Evolutionary conservation across 1,140 invertebrate species (phyloP).

Genomic region (Parapsyche elsis): DNA sequence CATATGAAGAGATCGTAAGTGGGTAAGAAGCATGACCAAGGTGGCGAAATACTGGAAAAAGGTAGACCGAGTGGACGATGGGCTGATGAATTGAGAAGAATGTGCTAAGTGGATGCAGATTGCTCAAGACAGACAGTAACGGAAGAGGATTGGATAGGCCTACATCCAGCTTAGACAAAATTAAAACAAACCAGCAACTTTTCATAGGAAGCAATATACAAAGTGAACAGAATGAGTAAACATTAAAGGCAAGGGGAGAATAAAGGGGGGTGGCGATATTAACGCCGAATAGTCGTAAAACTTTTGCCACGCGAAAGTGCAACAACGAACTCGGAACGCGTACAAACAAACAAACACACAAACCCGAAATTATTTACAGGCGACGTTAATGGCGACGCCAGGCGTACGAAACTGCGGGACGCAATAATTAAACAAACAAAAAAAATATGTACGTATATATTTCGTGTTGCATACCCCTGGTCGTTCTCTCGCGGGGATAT

Average conservation of each 20-base stretch:
- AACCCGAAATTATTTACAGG: slow-evolving; percentile 41
- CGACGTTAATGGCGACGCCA: slow-evolving; percentile 37
- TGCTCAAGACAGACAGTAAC: no score
- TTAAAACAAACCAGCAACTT: no score
- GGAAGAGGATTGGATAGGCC: no score
- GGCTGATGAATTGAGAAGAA: no score
- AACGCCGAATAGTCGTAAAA: slow-evolving; percentile 40
- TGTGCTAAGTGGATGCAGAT: no score
- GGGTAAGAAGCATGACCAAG: no score
- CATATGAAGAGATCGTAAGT: no score
- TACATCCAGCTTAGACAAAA: no score
- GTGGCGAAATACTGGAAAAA: no score
- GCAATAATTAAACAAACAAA: slow-evolving; percentile 15
- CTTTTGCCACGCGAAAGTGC: slow-evolving; percentile 44
- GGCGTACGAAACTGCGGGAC: not conserved
- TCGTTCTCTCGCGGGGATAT: not conserved
- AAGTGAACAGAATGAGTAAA: slow-evolving; percentile 2
- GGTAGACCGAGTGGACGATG: no score
- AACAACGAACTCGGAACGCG: not conserved
- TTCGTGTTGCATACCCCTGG: not conserved
- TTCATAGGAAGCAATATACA: not conserved
- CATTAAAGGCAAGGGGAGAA: not conserved
- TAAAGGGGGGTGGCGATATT: slow-evolving; percentile 9
- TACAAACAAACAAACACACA: slow-evolving; percentile 17
- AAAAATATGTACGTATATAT: slow-evolving; percentile 5